Evolutionary conservation across 53 echinoderm and acorn worm species (phyloP).

Genomic region (Crossaster papposus): DNA sequence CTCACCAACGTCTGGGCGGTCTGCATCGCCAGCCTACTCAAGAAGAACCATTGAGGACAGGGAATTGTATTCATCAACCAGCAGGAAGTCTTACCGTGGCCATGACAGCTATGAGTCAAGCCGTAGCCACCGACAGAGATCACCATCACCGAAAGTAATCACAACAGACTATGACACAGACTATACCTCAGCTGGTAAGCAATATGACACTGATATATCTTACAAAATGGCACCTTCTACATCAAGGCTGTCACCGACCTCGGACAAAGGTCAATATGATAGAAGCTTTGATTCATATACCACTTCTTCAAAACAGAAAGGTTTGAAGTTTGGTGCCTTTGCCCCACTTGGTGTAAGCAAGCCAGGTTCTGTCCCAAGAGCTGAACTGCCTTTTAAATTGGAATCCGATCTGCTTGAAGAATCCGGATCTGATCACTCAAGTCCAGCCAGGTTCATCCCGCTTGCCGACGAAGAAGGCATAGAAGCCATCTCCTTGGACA

Average conservation of each 20-base stretch:
- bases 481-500: not conserved
- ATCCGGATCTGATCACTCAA: constrained; percentile 59
- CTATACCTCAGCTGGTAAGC: constrained; percentile 23
- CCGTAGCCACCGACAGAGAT: constrained; percentile 39
- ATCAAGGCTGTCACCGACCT: constrained; percentile 22
- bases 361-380: constrained; percentile 23
- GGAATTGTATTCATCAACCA: constrained; percentile 26
- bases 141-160: constrained; percentile 51
- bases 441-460: constrained; percentile 40
- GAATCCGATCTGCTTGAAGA: constrained; percentile 52
- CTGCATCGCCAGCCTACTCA: constrained; percentile 25
- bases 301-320: constrained; percentile 26
- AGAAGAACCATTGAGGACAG: constrained; percentile 31
- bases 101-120: constrained; percentile 49
- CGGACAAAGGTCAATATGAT: constrained; percentile 21
- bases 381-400: constrained; percentile 51
- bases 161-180: constrained; percentile 49
- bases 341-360: constrained; percentile 17
- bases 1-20: constrained; percentile 15
- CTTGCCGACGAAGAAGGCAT: constrained; percentile 28
- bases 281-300: constrained; percentile 30
- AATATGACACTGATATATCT: constrained; percentile 44
- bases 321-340: constrained; percentile 41
- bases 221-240: not conserved
- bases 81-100: constrained; percentile 35